Percentiles rank a stretch among this genome's conserved stretches.
phyloP scores from a whole-genome alignment of 2,888 invertebrate genomes.

The Leptopilina myrica region DNA sequence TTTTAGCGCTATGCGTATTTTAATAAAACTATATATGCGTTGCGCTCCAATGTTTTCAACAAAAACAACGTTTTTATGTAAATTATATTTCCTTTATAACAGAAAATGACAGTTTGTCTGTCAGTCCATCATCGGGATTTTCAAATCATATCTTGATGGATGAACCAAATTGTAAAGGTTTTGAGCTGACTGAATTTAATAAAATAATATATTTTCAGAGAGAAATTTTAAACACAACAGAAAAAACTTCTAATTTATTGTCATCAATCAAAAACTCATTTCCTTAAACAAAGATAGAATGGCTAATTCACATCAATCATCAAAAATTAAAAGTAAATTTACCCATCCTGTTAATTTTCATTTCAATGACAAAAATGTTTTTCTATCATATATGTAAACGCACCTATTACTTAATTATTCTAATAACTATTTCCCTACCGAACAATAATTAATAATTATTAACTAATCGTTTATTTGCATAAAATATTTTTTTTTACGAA shows the following conservation, averaged over 20 bases:
- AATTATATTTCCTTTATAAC: neutral
- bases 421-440: too few relatives aligned
- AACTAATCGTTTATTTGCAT: neutral
- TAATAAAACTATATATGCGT: too few relatives aligned
- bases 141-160: slow-evolving; percentile 7
- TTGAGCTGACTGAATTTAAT: neutral
- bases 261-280: neutral
- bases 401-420: too few relatives aligned
- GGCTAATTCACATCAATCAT: neutral
- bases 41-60: too few relatives aligned
- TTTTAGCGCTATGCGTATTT: too few relatives aligned
- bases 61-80: neutral
- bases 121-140: neutral
- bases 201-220: slow-evolving; percentile 2
- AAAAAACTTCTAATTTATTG: neutral
- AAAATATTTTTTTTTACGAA: neutral
- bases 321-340: neutral
- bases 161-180: neutral
- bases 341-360: neutral
- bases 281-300: neutral
- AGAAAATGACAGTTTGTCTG: neutral
- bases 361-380: neutral
- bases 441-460: too few relatives aligned
- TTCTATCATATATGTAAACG: too few relatives aligned
- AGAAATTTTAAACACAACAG: neutral